These are phyloP conservation scores for Plumapathes pennacea DNA, from an alignment of 92 coral and sea anemone genomes.

Conservation along the genomic window DNA sequence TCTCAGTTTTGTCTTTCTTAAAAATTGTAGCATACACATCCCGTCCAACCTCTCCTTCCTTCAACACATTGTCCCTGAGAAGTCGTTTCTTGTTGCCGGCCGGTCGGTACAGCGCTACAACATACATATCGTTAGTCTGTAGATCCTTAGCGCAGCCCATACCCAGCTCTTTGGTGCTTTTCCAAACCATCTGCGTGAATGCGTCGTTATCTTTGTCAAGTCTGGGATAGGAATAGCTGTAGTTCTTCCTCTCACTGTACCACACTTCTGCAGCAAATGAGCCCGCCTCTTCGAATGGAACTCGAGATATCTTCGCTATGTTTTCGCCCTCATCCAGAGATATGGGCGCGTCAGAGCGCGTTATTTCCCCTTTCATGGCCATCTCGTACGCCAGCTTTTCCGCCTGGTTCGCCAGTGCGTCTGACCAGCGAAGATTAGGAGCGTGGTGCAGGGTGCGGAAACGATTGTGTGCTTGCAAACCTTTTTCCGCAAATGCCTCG, in stretches of 20 bases:
- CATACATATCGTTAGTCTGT: slow-evolving; percentile 88
- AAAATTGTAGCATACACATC: slow-evolving; percentile 88
- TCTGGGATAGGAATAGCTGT: slow-evolving; percentile 90
- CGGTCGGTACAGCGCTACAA: slow-evolving; percentile 89
- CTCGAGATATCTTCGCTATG: slow-evolving; percentile 82
- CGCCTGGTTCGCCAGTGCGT: slow-evolving; percentile 87
- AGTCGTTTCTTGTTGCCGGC: slow-evolving; percentile 70
- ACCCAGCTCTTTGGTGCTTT: slow-evolving; percentile 66
- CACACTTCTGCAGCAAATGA: slow-evolving; percentile 82
- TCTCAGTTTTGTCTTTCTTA: too few relatives aligned
- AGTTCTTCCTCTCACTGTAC: slow-evolving; percentile 82
- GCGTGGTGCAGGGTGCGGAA: slow-evolving; percentile 80
- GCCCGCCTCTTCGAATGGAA: slow-evolving; percentile 87
- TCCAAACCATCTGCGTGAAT: slow-evolving; percentile 92
- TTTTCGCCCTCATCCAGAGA: slow-evolving; percentile 81
- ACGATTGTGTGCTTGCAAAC: slow-evolving; percentile 82
- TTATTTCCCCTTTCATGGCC: slow-evolving; percentile 87
- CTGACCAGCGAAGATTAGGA: slow-evolving; percentile 82
- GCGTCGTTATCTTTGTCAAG: slow-evolving; percentile 80
- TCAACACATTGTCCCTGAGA: slow-evolving; percentile 68
- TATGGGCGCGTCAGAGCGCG: slow-evolving; percentile 62
- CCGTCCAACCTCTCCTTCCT: slow-evolving; percentile 57
- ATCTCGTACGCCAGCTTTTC: slow-evolving; percentile 93
- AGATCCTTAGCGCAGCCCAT: slow-evolving; percentile 98
- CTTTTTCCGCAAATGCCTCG: slow-evolving; percentile 88